Base-by-base conservation (phyloP, 2,113 vertebrate genomes). In the Aphyosemion australe region DNA sequence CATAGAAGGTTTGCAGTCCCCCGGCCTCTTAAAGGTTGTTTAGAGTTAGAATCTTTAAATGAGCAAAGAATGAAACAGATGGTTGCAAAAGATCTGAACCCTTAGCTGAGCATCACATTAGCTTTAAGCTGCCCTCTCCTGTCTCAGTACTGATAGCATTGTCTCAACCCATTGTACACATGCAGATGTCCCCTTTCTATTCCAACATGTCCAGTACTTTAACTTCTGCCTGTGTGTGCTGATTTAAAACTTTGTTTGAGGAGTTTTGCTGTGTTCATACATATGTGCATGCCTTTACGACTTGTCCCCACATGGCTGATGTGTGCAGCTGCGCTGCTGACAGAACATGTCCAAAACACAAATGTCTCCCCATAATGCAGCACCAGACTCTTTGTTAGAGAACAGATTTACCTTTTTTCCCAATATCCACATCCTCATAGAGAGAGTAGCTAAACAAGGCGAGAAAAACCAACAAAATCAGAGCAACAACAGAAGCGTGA, bases 51-150 rank as follows among this genome's bases (percentile, higher is more conserved):
- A 14, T 5, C 70, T 82, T 81, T 77, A 74, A 72, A 61, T 48
- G 55, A 26, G 65, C 49, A 43, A 32, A 51, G 59, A n/a, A n/a
- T 62, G 68, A 79, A 87, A 61, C 87, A 90, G 88, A 88, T 89
- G 87, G 87, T 72, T 42, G 61, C 45, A 75, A 69, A 76, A 78
- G 80, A 84, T 87, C 88, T 75, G 55, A 74, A 75, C 53, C 69
- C 81, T 74, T 86, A 88, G 79, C 77, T 84, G 84, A 82, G 56
- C 80, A 85, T 88, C 80, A 69, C 72, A 82, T 87, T 85, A 86
- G 82, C 77, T 86, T 76, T 83, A 82, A 75, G 69, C 52, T 80
- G 68, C 63, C 69, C 59, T 69, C 61, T 64, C 65, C 65, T 61
- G 55, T 69, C 61, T 68, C 66, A 41, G 79, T 43, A 43, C 73